Evolutionary conservation across 2,888 invertebrate genomes (phyloP).

Genomic region (Drosophila paracracens): DNA sequence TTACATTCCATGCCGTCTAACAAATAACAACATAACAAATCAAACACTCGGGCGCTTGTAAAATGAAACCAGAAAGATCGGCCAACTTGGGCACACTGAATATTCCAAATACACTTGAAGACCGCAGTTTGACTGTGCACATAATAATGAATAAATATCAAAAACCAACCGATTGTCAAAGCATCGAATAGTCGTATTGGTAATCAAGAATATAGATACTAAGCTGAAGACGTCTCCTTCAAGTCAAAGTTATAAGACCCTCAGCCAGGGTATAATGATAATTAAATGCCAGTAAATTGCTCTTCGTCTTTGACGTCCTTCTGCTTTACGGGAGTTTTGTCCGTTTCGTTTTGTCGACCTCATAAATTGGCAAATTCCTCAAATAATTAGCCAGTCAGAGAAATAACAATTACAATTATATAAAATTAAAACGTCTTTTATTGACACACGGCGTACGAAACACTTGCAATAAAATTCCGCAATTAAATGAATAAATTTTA

Average conservation of each 20-base stretch:
- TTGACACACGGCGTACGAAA: conserved; percentile 18
- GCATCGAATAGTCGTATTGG: not conserved
- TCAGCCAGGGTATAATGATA: conserved; percentile 36
- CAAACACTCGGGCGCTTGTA: conserved; percentile 44
- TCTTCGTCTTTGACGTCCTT: not conserved
- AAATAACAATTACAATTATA: conserved; percentile 39
- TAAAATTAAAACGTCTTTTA: conserved; percentile 31
- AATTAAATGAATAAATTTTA: not conserved
- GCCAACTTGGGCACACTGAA: too few species aligned
- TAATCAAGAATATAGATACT: not conserved
- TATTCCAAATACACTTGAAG: not conserved
- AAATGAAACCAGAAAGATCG: conserved; percentile 19
- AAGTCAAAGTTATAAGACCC: not conserved
- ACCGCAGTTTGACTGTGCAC: not conserved
- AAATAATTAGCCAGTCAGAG: conserved; percentile 45
- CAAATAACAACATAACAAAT: conserved; percentile 52
- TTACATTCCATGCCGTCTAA: conserved; percentile 25
- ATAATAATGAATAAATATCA: not conserved
- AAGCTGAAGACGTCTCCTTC: not conserved
- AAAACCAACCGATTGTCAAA: not conserved
- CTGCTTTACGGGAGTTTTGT: not conserved
- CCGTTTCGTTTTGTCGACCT: not conserved
- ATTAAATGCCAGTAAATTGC: conserved; percentile 52
- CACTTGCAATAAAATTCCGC: not conserved
- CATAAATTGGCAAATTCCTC: conserved; percentile 37